phyloP scores from a whole-genome alignment of 2,113 vertebrate species.

The Hyaena hyaena region DNA sequence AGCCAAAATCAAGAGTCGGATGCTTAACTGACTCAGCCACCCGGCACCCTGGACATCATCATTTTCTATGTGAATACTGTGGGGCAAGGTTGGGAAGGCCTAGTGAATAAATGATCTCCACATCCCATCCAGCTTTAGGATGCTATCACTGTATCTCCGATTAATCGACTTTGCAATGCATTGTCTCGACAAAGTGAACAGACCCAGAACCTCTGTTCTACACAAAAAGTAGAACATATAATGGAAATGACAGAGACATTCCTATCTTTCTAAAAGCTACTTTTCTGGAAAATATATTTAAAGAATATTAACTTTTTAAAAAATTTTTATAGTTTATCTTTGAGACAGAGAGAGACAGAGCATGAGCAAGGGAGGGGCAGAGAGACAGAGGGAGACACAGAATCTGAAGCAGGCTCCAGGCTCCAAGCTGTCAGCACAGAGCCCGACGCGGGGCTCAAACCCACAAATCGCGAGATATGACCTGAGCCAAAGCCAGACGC shows the following conservation, averaged over 20 bases:
- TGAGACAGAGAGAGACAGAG: no score
- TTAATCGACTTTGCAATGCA: neutral
- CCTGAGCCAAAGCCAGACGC: no score
- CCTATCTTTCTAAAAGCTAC: neutral
- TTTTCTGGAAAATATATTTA: neutral
- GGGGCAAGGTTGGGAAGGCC: neutral
- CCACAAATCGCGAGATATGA: no score
- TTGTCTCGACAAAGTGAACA: neutral
- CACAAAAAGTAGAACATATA: neutral
- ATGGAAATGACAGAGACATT: neutral
- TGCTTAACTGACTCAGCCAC: no score
- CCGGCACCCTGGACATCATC: no score
- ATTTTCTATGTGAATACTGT: neutral
- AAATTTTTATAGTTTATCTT: no score
- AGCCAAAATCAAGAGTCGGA: no score
- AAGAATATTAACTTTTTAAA: neutral
- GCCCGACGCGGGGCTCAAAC: no score
- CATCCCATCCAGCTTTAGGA: neutral
- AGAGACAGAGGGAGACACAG: no score
- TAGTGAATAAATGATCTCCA: neutral
- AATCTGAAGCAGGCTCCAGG: no score
- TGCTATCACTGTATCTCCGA: neutral
- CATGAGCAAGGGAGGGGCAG: no score
- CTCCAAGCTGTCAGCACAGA: no score
- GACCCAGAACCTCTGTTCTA: neutral